These are phyloP conservation scores for Drosophila engyochracea DNA, from an alignment of 2,888 invertebrate genomes.

Conservation along the genomic window DNA sequence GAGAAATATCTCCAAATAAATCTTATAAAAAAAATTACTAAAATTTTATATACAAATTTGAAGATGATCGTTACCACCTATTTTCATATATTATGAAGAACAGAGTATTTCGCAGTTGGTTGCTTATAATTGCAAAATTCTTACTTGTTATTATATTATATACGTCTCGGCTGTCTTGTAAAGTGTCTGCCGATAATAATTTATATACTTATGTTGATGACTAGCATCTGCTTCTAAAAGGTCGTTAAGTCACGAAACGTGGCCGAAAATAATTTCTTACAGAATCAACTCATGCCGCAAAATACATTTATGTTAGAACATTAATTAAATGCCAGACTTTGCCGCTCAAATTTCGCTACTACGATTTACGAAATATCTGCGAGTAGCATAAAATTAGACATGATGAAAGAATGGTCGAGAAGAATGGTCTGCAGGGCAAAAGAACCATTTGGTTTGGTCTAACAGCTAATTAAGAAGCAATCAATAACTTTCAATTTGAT, in stretches of 20 bases:
- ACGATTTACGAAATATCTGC: conserved; percentile 34
- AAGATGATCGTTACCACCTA: background rate
- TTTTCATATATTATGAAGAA: background rate
- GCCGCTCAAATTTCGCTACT: conserved; percentile 50
- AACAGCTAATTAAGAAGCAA: conserved; percentile 40
- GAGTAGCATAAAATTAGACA: conserved; percentile 52
- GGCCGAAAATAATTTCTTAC: conserved; percentile 49
- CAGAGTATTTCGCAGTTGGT: conserved; percentile 11
- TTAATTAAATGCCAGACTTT: conserved; percentile 59
- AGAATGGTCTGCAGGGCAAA: conserved; percentile 54
- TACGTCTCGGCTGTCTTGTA: conserved; percentile 41
- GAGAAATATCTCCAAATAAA: background rate
- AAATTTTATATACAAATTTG: background rate
- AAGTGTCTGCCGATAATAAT: conserved; percentile 71
- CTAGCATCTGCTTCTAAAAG: conserved; percentile 55
- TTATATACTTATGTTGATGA: conserved; percentile 63
- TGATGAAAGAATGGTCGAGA: conserved; percentile 48
- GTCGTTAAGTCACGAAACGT: conserved; percentile 67
- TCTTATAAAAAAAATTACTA: background rate
- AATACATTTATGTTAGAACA: conserved; percentile 69
- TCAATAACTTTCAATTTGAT: conserved; percentile 51
- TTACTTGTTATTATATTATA: conserved; percentile 26
- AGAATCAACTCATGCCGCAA: conserved; percentile 34
- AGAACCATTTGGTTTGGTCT: conserved; percentile 56
- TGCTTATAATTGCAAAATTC: background rate